phyloP scores from a whole-genome alignment of 2,113 vertebrate genomes.

The Emydura subglobosa region DNA sequence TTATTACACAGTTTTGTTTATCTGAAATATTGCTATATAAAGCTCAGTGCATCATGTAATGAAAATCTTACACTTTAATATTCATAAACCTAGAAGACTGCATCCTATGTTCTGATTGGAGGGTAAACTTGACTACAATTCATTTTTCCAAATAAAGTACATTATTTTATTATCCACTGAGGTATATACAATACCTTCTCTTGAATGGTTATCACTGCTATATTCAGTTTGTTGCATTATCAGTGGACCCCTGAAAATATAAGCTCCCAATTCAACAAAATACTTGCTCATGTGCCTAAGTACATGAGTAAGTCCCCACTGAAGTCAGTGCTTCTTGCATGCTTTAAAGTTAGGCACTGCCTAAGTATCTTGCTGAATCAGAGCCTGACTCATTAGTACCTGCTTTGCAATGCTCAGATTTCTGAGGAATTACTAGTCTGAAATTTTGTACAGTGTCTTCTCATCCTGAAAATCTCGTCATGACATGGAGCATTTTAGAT shows the following conservation, averaged over 20 bases:
- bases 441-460: conserved; percentile 15
- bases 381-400: not conserved
- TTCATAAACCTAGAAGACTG: not conserved
- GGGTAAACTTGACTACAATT: not conserved
- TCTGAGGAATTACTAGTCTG: not conserved
- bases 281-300: not conserved
- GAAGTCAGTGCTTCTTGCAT: not conserved
- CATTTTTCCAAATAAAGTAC: not conserved
- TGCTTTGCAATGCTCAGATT: not conserved
- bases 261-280: not conserved
- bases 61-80: not conserved
- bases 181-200: not conserved
- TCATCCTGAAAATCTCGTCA: not conserved
- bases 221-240: not conserved
- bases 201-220: not conserved
- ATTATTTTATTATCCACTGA: not conserved
- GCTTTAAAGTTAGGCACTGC: not conserved
- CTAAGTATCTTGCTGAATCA: not conserved
- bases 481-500: conserved; percentile 26
- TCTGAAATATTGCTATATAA: not conserved
- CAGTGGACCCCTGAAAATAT: not conserved
- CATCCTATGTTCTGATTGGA: not conserved
- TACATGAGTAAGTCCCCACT: accelerated
- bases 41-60: not conserved
- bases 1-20: not conserved